A percentile compares a stretch with the other conserved stretches of the same genome.
These are phyloP conservation scores for Eumeta japonica DNA, from an alignment of 1,140 invertebrate genomes.

Conservation along the genomic window DNA sequence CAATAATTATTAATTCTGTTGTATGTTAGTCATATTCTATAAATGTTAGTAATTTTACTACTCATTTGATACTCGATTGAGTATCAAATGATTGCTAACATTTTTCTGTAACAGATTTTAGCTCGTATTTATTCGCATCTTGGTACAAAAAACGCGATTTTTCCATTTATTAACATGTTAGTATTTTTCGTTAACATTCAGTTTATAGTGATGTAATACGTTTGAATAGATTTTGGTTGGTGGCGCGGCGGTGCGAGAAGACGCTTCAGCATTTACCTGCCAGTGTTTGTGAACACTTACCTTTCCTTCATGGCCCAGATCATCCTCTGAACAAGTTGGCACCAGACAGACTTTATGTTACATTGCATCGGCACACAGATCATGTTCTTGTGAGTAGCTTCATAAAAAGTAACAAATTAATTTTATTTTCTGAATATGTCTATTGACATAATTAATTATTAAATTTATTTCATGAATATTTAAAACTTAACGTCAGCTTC, in stretches of 20 bases:
- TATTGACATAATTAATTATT: slow-evolving; percentile 1
- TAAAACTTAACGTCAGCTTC: too few species aligned
- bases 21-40: too few species aligned
- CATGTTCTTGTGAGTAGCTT: slow-evolving; percentile 68
- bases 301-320: slow-evolving; percentile 74
- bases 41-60: too few species aligned
- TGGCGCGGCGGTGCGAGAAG: slow-evolving; percentile 88
- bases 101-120: too few species aligned
- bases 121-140: too few species aligned
- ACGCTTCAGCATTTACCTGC: slow-evolving; percentile 91
- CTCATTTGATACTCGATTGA: too few species aligned
- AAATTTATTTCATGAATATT: too few species aligned
- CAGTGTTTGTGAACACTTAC: slow-evolving; percentile 79
- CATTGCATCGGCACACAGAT: slow-evolving; percentile 83
- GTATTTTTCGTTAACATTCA: too few species aligned
- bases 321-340: slow-evolving; percentile 78
- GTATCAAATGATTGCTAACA: too few species aligned
- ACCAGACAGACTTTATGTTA: slow-evolving; percentile 79
- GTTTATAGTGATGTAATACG: slow-evolving; percentile 5
- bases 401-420: not conserved
- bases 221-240: slow-evolving; percentile 78
- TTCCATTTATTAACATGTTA: too few species aligned
- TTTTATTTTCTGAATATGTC: slow-evolving; percentile 4
- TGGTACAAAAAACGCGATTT: too few species aligned
- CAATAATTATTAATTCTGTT: too few species aligned